Evolutionary conservation across 2,797 vertebrate species (phyloP).

Genomic region (Rhinogobio ventralis): DNA sequence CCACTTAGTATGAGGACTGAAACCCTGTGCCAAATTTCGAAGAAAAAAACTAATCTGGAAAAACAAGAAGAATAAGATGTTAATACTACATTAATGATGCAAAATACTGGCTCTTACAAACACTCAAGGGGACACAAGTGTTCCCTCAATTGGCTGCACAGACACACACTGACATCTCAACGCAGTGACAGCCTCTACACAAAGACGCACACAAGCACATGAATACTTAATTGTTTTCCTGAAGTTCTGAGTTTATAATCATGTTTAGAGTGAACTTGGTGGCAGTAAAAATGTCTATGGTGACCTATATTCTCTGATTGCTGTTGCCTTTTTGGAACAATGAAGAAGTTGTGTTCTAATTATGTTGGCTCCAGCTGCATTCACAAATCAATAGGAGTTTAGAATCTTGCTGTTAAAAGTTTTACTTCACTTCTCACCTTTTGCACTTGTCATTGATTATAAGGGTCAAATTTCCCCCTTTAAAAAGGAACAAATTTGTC

Average conservation of each 20-base stretch:
- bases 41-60: conserved; percentile 39
- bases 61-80: conserved; percentile 43
- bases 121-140: conserved; percentile 31
- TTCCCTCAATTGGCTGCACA: conserved; percentile 9
- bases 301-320: conserved; percentile 58
- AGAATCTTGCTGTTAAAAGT: conserved; percentile 30
- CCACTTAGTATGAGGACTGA: conserved; percentile 3
- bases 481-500: background rate
- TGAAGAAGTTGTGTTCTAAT: conserved; percentile 55
- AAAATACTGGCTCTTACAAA: conserved; percentile 33
- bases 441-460: too few relatives aligned
- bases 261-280: conserved; percentile 50
- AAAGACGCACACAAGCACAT: conserved; percentile 32
- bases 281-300: conserved; percentile 31
- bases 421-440: background rate
- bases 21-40: conserved; percentile 17
- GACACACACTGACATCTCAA: conserved; percentile 23
- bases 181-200: conserved; percentile 21
- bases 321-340: conserved; percentile 51
- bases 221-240: conserved; percentile 57
- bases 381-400: conserved; percentile 34
- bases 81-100: conserved; percentile 51
- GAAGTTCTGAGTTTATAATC: conserved; percentile 53
- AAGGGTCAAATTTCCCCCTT: background rate
- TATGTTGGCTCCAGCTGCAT: conserved; percentile 38